Percentiles rank a stretch among this genome's conserved stretches.
These are phyloP conservation scores for Upupa epops DNA, from an alignment of 2,113 vertebrate genomes.

Conservation along the genomic window DNA sequence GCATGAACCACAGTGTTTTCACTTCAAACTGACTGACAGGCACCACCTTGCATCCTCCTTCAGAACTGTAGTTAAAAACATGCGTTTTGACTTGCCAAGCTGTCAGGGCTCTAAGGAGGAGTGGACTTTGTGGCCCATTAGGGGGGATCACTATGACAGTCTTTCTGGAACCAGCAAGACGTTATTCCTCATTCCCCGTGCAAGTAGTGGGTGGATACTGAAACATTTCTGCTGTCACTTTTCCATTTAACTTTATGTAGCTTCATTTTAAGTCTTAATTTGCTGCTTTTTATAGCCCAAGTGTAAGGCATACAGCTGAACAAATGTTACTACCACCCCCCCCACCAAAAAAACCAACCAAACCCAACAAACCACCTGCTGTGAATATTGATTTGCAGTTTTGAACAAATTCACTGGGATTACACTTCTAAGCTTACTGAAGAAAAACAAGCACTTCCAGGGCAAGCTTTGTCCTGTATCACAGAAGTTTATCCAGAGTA, in stretches of 20 bases:
- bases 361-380: not conserved
- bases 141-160: not conserved
- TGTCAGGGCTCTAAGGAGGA: not conserved
- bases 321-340: not conserved
- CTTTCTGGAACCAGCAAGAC: not conserved
- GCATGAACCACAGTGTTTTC: not conserved
- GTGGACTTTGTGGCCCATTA: not conserved
- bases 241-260: not conserved
- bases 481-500: too few relatives aligned
- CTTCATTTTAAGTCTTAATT: conserved; percentile 11
- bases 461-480: too few relatives aligned
- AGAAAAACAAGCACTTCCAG: too few relatives aligned
- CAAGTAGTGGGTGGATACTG: not conserved
- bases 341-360: not conserved
- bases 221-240: conserved; percentile 31
- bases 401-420: not conserved
- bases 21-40: not conserved
- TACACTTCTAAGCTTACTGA: not conserved
- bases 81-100: not conserved
- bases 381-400: conserved; percentile 25
- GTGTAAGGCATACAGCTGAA: conserved; percentile 26
- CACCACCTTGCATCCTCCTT: not conserved
- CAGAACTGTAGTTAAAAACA: not conserved
- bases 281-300: conserved; percentile 38
- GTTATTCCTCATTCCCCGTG: not conserved